These are phyloP conservation scores for Melanotaenia nigrans DNA, from an alignment of 2,797 vertebrate genomes.

Conservation along the genomic window DNA sequence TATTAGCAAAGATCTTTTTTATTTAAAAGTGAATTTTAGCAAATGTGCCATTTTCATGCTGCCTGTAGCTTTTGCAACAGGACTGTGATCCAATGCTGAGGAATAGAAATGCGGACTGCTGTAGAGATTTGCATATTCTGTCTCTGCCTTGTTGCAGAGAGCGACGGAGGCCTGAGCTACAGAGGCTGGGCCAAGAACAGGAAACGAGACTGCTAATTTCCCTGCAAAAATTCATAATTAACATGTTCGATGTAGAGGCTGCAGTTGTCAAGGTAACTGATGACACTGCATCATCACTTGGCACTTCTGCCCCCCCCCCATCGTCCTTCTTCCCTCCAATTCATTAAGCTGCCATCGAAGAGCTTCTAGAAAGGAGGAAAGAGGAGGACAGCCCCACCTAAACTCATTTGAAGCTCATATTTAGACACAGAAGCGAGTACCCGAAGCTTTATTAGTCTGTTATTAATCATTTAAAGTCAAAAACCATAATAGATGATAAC, in stretches of 20 bases:
- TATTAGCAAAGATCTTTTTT: not conserved
- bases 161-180: constrained; percentile 47
- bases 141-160: constrained; percentile 53
- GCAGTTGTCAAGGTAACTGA: constrained; percentile 79
- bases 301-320: constrained; percentile 44
- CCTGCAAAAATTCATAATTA: constrained; percentile 68
- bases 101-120: constrained; percentile 25
- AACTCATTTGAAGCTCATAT: constrained; percentile 46
- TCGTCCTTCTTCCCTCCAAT: constrained; percentile 51
- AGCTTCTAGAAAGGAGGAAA: constrained; percentile 32
- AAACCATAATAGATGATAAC: constrained; percentile 44
- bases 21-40: not conserved
- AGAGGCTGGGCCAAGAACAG: constrained; percentile 38
- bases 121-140: constrained; percentile 63
- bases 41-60: constrained; percentile 1
- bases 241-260: constrained; percentile 64
- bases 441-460: constrained; percentile 31
- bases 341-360: constrained; percentile 66
- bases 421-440: constrained; percentile 52
- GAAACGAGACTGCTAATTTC: constrained; percentile 68
- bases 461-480: constrained; percentile 37
- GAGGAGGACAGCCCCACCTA: constrained; percentile 36
- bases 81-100: constrained; percentile 19
- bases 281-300: constrained; percentile 74
- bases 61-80: constrained; percentile 15